These are phyloP conservation scores for Conus canariensis DNA, from an alignment of 2,888 invertebrate species.

Conservation along the genomic window DNA sequence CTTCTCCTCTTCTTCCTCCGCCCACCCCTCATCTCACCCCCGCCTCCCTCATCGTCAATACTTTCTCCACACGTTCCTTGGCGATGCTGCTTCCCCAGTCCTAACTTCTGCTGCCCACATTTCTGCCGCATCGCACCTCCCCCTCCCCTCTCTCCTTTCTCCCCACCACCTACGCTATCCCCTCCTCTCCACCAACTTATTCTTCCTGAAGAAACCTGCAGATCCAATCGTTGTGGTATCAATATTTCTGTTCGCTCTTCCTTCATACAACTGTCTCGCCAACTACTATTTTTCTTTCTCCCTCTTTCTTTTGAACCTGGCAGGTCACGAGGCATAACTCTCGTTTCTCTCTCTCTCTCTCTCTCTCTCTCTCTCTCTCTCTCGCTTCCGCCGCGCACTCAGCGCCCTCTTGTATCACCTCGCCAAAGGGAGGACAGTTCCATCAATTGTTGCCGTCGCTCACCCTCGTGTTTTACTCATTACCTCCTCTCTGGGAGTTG, in stretches of 20 bases:
- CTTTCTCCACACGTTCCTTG: too few species aligned
- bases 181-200: too few species aligned
- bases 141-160: too few species aligned
- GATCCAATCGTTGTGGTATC: neutral
- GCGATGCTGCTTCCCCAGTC: neutral
- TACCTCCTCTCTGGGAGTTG: neutral
- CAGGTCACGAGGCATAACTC: too few species aligned
- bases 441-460: slow-evolving; percentile 2
- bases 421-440: slow-evolving; percentile 20
- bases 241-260: neutral
- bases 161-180: too few species aligned
- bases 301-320: neutral
- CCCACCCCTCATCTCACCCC: too few species aligned
- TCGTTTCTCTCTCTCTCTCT: too few species aligned
- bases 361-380: too few species aligned
- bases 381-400: neutral
- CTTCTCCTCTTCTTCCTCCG: too few species aligned
- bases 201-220: too few species aligned
- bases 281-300: neutral
- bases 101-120: neutral
- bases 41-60: too few species aligned
- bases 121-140: neutral
- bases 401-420: slow-evolving; percentile 1
- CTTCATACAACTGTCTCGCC: too few species aligned
- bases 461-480: slow-evolving; percentile 25